A percentile compares a stretch with the other conserved stretches of the same genome.
Conservation (phyloP, 2,888 invertebrate genomes). For the Trissonchulus latispiculum region DNA sequence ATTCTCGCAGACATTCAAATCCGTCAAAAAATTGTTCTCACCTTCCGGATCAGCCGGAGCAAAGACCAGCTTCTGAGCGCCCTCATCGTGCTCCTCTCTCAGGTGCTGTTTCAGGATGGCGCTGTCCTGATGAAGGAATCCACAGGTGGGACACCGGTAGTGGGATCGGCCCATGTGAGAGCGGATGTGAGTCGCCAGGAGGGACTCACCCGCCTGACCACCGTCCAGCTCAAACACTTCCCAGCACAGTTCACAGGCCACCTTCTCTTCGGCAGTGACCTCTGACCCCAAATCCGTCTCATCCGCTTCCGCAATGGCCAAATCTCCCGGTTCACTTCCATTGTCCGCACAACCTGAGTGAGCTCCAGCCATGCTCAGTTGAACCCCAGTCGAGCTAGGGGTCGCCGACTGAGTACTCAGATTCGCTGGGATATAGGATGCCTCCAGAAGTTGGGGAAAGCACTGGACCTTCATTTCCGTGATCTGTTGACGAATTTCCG, state of each 20-base stretch:
- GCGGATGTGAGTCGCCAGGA: no score
- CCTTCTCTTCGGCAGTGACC: not conserved
- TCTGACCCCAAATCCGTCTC: not conserved
- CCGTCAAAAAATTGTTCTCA: not conserved
- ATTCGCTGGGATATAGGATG: not conserved
- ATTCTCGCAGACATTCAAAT: not conserved
- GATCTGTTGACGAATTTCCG: conserved; percentile 14
- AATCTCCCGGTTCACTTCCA: not conserved
- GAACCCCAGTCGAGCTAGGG: not conserved
- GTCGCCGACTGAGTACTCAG: not conserved
- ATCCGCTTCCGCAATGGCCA: not conserved
- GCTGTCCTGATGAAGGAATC: not conserved
- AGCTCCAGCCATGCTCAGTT: not conserved
- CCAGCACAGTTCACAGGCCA: not conserved
- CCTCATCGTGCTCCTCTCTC: not conserved
- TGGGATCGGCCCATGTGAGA: not conserved
- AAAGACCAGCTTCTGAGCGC: not conserved
- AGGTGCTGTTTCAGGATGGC: conserved; percentile 1
- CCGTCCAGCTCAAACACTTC: not conserved
- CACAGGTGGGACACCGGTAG: not conserved
- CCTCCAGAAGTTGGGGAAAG: conserved; percentile 11
- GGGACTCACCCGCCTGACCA: no score
- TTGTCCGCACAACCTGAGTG: no score
- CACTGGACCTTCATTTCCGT: conserved; percentile 21
- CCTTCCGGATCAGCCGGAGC: not conserved